Evolutionary conservation across 2,797 vertebrate genomes (phyloP), one percentile per base, ranked within the genome.

Genomic region (Sphenodon punctatus): DNA sequence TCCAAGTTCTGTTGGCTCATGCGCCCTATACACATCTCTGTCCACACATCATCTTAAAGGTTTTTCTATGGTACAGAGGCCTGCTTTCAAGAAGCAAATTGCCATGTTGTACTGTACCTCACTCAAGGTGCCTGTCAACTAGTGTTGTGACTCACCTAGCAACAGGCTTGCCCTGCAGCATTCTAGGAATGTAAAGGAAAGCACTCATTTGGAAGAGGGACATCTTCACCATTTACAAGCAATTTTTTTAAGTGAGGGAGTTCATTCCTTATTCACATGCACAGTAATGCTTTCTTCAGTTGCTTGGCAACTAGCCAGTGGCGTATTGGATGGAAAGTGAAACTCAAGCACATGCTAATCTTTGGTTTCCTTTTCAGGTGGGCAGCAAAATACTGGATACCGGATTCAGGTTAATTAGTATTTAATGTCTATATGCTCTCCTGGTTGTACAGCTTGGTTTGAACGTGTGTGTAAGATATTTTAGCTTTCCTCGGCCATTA

Each of bases 261-360:
- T 12, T 16, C 3, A 1, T 45, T 66, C 45, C 49, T 58, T 55
- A 74, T 83, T 79, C 39, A 60, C 27, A 81, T 19, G 63, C 59
- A 25, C 20, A 10, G 3, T 2, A 4, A 27, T 61, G 3, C 5
- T 51, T 78, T 45, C 64, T 80, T 66, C 75, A 5, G 71, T 91
- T 88, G 80, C 88, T 53, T 80, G 78, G 90, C 82, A 91, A 90
- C 88, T 19, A 73, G 36, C 53, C 34, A 15, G 15, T 17, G 20
- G 12, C 27, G 39, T 30, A 16, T 22, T 23, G n/a, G 36, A 53
- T 70, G n/a, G 64, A 59, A 85, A 68, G n/a, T 42, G 34, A n/a
- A 27, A 34, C 4, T 59, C 23, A 4, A 34, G 10, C 10, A 0
- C 4, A 3, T 9, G 8, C 13, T 19, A 39, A 30, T n/a, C 46